Base-by-base conservation (phyloP, 2,797 vertebrate species). In the Pyrocephalus nanus region DNA sequence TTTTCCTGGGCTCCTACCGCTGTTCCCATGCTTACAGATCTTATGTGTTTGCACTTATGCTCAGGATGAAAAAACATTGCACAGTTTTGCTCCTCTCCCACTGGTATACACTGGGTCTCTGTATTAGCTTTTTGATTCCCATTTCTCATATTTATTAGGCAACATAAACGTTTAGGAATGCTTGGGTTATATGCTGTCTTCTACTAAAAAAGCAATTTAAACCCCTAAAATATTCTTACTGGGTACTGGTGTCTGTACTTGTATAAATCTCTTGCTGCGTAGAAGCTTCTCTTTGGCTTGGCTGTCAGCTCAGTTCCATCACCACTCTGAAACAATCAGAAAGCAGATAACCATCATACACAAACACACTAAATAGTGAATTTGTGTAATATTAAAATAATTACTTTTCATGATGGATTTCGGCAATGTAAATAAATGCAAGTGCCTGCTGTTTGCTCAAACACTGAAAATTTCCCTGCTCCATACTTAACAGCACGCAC, bases 161-260 rank as follows among this genome's bases (percentile, higher is more conserved):
- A 80, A 32, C 36, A 47, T 30, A 60, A 88, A 84, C 12, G 11
- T 38, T 78, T 42, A 62, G 54, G 26, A 90, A 48, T 6, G 9
- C n/a, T 27, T 61, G n/a, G 16, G 30, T 48, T 86, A 27, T 50
- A 47, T 36, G 51, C 70, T 43, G 18, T 61, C 42, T 47, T 62
- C 76, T 50, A 58, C 29, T 53, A 60, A 78, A 93, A 60, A 53
- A 20, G 8, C 36, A 30, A 40, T 57, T 82, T 76, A 42, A 95
- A 94, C 87, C 29, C 27, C 67, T 23, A 47, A 86, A 89, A 72
- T 85, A 81, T 38, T 96, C 98, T 98, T 98, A 99, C 99, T 97
- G 99, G 99, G 95, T 99, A 99, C 97, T 99, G 99, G 90, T 99
- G 99, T 51, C 99, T 98, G 96, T 99, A 99, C 96, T 99, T 99